These are phyloP conservation scores for Penaeus vannamei DNA, from an alignment of 1,140 invertebrate genomes.

Conservation along the genomic window DNA sequence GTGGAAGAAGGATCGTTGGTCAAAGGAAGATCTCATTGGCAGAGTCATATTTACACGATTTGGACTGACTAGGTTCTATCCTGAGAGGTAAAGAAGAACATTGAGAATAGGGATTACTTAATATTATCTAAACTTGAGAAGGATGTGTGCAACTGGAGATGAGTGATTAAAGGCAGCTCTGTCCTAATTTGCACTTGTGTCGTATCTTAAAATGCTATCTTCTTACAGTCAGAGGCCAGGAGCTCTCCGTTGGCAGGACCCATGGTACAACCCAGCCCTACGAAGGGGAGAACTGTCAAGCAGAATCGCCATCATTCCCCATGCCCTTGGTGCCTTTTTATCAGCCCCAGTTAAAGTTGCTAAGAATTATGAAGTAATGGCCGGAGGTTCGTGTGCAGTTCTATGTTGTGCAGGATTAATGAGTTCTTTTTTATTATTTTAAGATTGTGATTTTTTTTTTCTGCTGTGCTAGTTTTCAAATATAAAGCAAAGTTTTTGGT, in stretches of 20 bases:
- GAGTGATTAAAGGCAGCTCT: too few relatives aligned
- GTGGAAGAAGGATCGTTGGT: constrained; percentile 27
- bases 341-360: constrained; percentile 34
- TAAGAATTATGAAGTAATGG: constrained; percentile 48
- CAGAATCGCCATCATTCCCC: constrained; percentile 37
- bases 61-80: constrained; percentile 41
- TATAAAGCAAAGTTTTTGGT: too few relatives aligned
- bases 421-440: neutral
- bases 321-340: constrained; percentile 38
- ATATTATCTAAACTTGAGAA: neutral
- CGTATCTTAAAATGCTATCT: neutral
- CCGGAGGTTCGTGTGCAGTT: constrained; percentile 38
- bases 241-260: constrained; percentile 32
- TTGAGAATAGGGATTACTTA: neutral
- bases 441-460: neutral
- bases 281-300: constrained; percentile 39
- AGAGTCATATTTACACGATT: constrained; percentile 47
- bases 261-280: constrained; percentile 48
- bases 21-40: constrained; percentile 21
- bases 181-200: too few relatives aligned
- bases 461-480: neutral
- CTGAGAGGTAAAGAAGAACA: constrained; percentile 28
- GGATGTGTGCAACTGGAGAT: too few relatives aligned
- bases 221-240: constrained; percentile 20
- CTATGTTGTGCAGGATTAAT: neutral